These are phyloP conservation scores for Agrotis segetum DNA, from an alignment of 2,888 invertebrate genomes.

Conservation along the genomic window DNA sequence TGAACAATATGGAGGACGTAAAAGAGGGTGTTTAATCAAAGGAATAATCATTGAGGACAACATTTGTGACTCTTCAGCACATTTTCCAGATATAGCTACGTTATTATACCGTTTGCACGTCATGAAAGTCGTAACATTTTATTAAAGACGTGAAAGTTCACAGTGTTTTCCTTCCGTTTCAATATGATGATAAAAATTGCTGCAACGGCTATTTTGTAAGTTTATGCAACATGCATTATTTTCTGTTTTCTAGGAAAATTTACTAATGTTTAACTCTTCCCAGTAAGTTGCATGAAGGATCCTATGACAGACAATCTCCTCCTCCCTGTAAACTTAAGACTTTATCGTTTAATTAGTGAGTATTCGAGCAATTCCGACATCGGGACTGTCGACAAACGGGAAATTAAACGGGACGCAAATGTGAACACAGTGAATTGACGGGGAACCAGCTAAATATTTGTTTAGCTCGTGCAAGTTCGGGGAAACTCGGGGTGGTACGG, in stretches of 20 bases:
- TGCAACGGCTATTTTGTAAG: not conserved
- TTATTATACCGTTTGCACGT: slow-evolving; percentile 7
- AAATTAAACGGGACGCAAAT: slow-evolving; percentile 57
- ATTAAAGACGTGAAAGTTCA: slow-evolving; percentile 29
- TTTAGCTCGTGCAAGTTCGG: slow-evolving; percentile 41
- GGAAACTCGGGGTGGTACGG: slow-evolving; percentile 23
- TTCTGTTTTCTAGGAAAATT: not conserved
- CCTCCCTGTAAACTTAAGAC: slow-evolving; percentile 18
- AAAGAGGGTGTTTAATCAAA: slow-evolving; percentile 19
- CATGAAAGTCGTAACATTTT: slow-evolving; percentile 37
- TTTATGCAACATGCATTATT: not conserved
- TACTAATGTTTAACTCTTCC: not conserved
- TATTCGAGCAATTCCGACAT: slow-evolving; percentile 40
- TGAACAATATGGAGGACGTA: not conserved
- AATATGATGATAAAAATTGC: slow-evolving; percentile 6
- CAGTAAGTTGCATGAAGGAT: slow-evolving; percentile 4
- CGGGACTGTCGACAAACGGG: slow-evolving; percentile 34
- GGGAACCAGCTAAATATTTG: slow-evolving; percentile 47
- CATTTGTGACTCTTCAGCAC: not conserved
- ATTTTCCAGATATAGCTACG: slow-evolving; percentile 11
- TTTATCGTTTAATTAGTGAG: slow-evolving; percentile 28
- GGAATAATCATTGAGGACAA: not conserved
- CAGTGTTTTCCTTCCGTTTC: slow-evolving; percentile 13
- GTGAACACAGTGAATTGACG: slow-evolving; percentile 39
- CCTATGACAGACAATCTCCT: slow-evolving; percentile 6